Evolutionary conservation across 2,113 vertebrate genomes (phyloP).

Genomic region (Neogobius melanostomus): DNA sequence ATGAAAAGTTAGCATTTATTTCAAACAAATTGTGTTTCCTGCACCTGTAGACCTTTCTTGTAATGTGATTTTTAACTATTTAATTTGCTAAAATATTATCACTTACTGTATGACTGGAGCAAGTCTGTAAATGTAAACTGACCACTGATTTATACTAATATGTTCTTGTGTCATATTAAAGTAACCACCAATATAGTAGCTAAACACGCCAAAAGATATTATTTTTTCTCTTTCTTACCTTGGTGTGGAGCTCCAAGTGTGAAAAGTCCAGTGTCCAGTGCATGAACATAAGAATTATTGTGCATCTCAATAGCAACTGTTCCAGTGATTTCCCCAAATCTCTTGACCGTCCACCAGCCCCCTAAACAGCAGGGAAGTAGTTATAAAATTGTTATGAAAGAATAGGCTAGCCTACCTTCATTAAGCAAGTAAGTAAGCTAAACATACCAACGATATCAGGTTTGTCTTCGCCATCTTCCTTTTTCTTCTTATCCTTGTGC

Average conservation of each 20-base stretch:
- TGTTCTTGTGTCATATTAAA: too few species aligned
- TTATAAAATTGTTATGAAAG: background rate
- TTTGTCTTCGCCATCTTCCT: constrained; percentile 80
- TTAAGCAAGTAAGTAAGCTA: background rate
- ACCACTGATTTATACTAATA: too few species aligned
- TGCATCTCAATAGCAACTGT: constrained; percentile 95
- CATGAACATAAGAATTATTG: constrained; percentile 88
- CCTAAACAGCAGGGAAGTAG: constrained; percentile 68
- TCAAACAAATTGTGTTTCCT: too few species aligned
- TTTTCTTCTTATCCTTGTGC: constrained; percentile 86
- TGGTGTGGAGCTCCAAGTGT: constrained; percentile 91
- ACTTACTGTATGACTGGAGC: too few species aligned
- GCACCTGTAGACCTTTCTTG: too few species aligned
- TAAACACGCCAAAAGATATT: background rate
- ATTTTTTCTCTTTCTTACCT: constrained; percentile 66
- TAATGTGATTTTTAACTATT: too few species aligned
- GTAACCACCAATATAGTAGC: background rate
- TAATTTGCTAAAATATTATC: too few species aligned
- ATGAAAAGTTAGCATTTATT: too few species aligned
- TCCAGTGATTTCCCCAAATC: constrained; percentile 90
- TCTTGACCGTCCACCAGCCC: constrained; percentile 88
- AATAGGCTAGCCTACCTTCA: background rate
- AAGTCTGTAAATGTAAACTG: too few species aligned
- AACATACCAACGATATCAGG: constrained; percentile 85
- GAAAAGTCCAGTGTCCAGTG: constrained; percentile 94